A percentile compares a stretch with the other conserved stretches of the same genome.
Conservation (phyloP, 2,888 invertebrate genomes). For the Synanthedon andrenaeformis region DNA sequence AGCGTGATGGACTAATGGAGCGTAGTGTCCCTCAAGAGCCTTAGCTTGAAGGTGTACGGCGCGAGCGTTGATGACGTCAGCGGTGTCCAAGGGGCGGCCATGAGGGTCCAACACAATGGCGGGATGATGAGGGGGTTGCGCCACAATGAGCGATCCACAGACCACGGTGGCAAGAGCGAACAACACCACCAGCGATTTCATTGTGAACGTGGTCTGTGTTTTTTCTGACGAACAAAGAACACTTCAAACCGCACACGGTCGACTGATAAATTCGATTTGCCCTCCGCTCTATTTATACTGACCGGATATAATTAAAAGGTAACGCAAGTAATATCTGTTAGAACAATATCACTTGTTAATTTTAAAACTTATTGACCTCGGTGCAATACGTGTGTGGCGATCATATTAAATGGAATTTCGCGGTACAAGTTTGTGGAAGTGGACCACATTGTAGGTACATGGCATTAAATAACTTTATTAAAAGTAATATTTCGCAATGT, state of each 20-base stretch:
- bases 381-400: constrained; percentile 33
- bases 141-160: constrained; percentile 61
- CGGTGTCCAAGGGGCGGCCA: constrained; percentile 62
- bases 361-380: constrained; percentile 49
- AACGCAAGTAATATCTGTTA: constrained; percentile 32
- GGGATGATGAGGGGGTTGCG: constrained; percentile 56
- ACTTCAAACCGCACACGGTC: constrained; percentile 44
- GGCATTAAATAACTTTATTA: no score
- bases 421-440: background rate
- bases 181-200: constrained; percentile 72
- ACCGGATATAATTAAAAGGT: constrained; percentile 17
- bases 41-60: constrained; percentile 62
- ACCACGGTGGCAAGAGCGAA: constrained; percentile 72
- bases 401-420: constrained; percentile 16
- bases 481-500: no score
- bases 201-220: constrained; percentile 54
- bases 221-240: constrained; percentile 36
- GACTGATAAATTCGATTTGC: constrained; percentile 36
- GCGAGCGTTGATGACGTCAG: constrained; percentile 59
- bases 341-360: constrained; percentile 65
- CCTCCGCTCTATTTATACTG: constrained; percentile 18
- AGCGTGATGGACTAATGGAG: constrained; percentile 6
- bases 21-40: constrained; percentile 41
- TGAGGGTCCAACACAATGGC: constrained; percentile 58
- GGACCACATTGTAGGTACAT: no score